Evolutionary conservation across 2,797 vertebrate genomes (phyloP).

Genomic region (Cyclopterus lumpus): DNA sequence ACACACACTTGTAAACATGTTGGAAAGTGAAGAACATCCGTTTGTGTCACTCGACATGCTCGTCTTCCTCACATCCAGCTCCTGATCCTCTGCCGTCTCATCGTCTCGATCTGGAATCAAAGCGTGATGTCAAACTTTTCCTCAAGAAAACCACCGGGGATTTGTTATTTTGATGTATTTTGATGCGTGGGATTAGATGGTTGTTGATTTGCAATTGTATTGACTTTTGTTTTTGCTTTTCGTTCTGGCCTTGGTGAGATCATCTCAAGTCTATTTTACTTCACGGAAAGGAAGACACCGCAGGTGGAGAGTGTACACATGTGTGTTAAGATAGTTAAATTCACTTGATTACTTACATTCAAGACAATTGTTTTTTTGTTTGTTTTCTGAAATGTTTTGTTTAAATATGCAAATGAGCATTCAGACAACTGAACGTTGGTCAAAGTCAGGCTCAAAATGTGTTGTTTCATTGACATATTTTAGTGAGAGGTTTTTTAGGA

Average conservation of each 20-base stretch:
- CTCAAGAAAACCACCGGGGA: too few species aligned
- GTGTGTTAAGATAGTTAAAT: background rate
- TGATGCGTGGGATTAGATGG: background rate
- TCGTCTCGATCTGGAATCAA: too few species aligned
- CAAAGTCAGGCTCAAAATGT: background rate
- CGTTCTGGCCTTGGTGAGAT: background rate
- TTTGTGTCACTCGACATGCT: too few species aligned
- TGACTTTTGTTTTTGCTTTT: background rate
- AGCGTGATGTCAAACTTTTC: too few species aligned
- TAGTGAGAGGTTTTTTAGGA: background rate
- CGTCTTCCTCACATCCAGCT: too few species aligned
- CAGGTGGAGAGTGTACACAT: background rate
- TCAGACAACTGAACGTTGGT: background rate
- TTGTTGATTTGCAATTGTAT: background rate
- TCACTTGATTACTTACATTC: background rate
- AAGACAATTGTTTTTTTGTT: background rate
- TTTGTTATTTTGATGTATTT: constrained; percentile 46
- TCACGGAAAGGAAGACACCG: background rate
- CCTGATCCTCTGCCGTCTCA: too few species aligned
- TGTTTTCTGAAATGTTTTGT: background rate
- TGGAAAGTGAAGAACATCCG: too few species aligned
- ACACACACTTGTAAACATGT: too few species aligned
- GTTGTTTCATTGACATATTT: background rate
- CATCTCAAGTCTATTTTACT: background rate
- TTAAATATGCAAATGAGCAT: background rate